Evolutionary conservation across 2,888 invertebrate genomes (phyloP).

Genomic region (Eupeodes latifasciatus): DNA sequence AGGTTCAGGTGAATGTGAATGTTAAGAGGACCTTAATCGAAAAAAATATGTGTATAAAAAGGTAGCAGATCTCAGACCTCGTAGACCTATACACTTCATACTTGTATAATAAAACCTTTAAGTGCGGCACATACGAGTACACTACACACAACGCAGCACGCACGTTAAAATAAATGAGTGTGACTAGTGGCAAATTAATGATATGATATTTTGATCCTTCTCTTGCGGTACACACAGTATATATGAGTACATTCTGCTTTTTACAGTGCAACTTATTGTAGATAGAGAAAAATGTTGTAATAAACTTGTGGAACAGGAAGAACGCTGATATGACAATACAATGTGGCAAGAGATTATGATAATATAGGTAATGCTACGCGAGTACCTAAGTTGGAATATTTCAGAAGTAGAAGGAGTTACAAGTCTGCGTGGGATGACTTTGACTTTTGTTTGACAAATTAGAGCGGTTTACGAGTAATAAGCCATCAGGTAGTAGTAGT

Average conservation of each 20-base stretch:
- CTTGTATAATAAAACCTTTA: neutral
- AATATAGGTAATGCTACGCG: conserved; percentile 42
- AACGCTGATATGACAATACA: conserved; percentile 62
- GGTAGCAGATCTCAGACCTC: neutral
- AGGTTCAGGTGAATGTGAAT: neutral
- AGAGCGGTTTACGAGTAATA: conserved; percentile 22
- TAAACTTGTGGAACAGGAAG: conserved; percentile 62
- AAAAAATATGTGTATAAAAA: neutral
- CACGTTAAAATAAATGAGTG: conserved; percentile 55
- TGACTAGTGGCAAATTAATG: conserved; percentile 55
- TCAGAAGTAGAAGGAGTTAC: conserved; percentile 27
- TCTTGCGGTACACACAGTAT: neutral
- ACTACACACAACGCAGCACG: neutral
- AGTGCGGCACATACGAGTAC: conserved; percentile 18
- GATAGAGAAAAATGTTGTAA: conserved; percentile 33
- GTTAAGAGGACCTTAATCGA: conserved; percentile 15
- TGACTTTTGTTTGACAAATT: conserved; percentile 65
- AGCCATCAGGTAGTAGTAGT: neutral
- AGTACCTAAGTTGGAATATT: neutral
- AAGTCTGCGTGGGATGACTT: conserved; percentile 49
- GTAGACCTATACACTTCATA: too few species aligned
- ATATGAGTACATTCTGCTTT: neutral
- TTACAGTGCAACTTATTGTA: neutral
- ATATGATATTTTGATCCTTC: conserved; percentile 54
- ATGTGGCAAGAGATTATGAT: conserved; percentile 63